These are phyloP conservation scores for Eilema depressum DNA, from an alignment of 2,888 invertebrate genomes.

Conservation along the genomic window DNA sequence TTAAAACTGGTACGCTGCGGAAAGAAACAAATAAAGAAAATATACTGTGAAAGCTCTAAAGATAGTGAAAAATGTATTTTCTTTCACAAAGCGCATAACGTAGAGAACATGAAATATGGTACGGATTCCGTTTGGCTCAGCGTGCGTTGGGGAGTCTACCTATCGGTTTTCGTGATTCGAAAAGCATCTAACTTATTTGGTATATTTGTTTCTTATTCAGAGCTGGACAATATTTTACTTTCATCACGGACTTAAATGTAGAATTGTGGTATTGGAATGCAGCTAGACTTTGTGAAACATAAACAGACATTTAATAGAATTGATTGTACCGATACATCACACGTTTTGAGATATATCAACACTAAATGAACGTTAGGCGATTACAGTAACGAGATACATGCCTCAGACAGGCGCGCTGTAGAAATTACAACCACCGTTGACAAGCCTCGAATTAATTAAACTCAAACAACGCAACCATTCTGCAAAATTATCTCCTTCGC, in stretches of 20 bases:
- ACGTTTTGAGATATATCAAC: slow-evolving; percentile 53
- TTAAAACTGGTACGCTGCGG: slow-evolving; percentile 50
- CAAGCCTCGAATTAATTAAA: slow-evolving; percentile 85
- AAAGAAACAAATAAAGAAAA: slow-evolving; percentile 72
- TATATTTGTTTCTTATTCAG: slow-evolving; percentile 73
- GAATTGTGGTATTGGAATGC: slow-evolving; percentile 1
- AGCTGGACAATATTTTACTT: slow-evolving; percentile 59
- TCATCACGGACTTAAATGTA: slow-evolving; percentile 37
- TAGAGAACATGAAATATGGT: slow-evolving; percentile 84
- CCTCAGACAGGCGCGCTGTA: slow-evolving; percentile 74
- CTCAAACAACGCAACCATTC: slow-evolving; percentile 82
- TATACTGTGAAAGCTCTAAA: slow-evolving; percentile 74
- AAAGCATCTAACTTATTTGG: slow-evolving; percentile 78
- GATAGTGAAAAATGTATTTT: slow-evolving; percentile 86
- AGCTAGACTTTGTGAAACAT: slow-evolving; percentile 8
- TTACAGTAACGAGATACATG: slow-evolving; percentile 77
- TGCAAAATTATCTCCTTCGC: slow-evolving; percentile 80
- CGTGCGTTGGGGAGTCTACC: slow-evolving; percentile 76
- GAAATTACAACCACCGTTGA: slow-evolving; percentile 82
- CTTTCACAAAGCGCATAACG: slow-evolving; percentile 85
- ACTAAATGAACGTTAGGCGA: slow-evolving; percentile 70
- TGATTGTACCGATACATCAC: slow-evolving; percentile 34
- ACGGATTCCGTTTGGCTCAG: slow-evolving; percentile 81
- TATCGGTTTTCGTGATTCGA: slow-evolving; percentile 80
- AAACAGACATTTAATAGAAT: slow-evolving; percentile 30